These are phyloP conservation scores for Cartodere bifasciata DNA, from an alignment of 2,888 invertebrate species.

Conservation along the genomic window DNA sequence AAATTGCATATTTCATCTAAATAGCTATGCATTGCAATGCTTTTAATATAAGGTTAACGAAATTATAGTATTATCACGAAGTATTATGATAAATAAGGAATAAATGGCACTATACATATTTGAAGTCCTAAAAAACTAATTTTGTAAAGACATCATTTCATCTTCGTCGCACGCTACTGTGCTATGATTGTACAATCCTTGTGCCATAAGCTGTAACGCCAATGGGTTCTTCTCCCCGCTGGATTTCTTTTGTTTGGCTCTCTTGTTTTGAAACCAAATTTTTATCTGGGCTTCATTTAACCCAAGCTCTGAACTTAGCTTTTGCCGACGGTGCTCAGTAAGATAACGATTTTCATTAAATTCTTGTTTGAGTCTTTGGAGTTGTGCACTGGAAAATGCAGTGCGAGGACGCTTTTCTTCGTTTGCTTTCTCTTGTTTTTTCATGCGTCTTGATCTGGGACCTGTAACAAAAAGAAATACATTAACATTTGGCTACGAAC, in stretches of 20 bases:
- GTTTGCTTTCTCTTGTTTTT: conserved; percentile 35
- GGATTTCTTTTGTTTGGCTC: conserved; percentile 92
- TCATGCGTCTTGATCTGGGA: conserved; percentile 44
- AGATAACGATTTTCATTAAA: conserved; percentile 88
- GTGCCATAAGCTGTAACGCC: conserved; percentile 85
- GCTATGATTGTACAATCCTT: conserved; percentile 85
- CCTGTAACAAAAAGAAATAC: conserved; percentile 33
- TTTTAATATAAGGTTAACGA: no score
- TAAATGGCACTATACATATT: no score
- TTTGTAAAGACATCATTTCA: no score
- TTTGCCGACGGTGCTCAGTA: conserved; percentile 81
- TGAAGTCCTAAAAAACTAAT: no score
- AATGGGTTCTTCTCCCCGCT: conserved; percentile 74
- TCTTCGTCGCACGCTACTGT: conserved; percentile 67
- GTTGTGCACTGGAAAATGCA: conserved; percentile 89
- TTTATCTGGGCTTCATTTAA: conserved; percentile 95
- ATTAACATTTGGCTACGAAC: no score
- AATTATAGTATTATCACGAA: no score
- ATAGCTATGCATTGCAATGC: no score
- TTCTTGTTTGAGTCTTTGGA: conserved; percentile 82
- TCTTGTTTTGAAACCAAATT: conserved; percentile 95
- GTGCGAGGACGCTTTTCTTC: conserved; percentile 91
- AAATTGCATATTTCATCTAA: no score
- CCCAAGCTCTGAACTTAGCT: conserved; percentile 80
- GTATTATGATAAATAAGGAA: no score